These are phyloP conservation scores for Drosophila peninsularis DNA, from an alignment of 2,888 invertebrate genomes.

Conservation along the genomic window DNA sequence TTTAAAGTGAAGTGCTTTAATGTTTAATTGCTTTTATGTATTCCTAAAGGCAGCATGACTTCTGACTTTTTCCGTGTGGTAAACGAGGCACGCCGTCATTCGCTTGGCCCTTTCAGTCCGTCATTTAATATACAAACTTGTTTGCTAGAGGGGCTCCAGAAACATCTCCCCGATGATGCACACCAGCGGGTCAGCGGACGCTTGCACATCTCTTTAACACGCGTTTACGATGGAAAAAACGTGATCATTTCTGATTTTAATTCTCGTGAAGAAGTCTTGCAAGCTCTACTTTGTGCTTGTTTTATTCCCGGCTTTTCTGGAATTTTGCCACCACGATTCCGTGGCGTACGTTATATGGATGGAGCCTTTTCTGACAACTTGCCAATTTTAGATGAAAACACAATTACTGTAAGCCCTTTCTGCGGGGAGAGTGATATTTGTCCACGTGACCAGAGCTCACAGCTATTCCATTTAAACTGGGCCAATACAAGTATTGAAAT, in stretches of 20 bases:
- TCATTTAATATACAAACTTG: slow-evolving; percentile 96
- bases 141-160: slow-evolving; percentile 93
- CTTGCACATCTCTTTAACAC: slow-evolving; percentile 96
- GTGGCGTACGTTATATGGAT: slow-evolving; percentile 95
- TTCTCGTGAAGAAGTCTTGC: slow-evolving; percentile 94
- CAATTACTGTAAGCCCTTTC: slow-evolving; percentile 98
- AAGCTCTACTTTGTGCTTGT: slow-evolving; percentile 96
- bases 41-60: slow-evolving; percentile 86
- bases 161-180: slow-evolving; percentile 94
- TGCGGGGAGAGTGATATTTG: slow-evolving; percentile 99
- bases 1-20: not conserved
- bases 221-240: slow-evolving; percentile 97
- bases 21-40: not conserved
- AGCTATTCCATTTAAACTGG: slow-evolving; percentile 93
- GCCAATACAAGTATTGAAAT: slow-evolving; percentile 97
- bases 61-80: slow-evolving; percentile 95
- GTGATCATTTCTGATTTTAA: slow-evolving; percentile 97
- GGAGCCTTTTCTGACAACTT: slow-evolving; percentile 98
- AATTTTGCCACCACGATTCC: slow-evolving; percentile 94
- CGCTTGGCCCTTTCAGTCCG: slow-evolving; percentile 98
- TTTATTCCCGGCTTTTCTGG: slow-evolving; percentile 98
- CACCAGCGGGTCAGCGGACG: slow-evolving; percentile 95
- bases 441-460: slow-evolving; percentile 93
- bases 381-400: slow-evolving; percentile 95
- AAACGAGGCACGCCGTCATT: slow-evolving; percentile 93